Base-by-base conservation (phyloP, 1,140 invertebrate genomes). In the Globodera ellingtonae region DNA sequence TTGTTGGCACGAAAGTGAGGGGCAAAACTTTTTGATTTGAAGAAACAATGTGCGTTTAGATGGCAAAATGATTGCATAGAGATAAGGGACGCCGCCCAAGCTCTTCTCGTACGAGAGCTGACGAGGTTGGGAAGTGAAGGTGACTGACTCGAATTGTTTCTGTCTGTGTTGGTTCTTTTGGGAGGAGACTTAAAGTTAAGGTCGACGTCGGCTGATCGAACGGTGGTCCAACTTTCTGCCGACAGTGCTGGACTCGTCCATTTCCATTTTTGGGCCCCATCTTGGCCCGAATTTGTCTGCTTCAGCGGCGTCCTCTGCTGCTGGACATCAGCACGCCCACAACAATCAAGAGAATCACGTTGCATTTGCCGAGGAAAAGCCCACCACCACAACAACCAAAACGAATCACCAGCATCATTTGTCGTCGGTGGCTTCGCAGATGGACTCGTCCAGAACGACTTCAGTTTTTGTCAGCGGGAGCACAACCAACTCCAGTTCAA, bases 1-100 rank as follows among this genome's bases (percentile, higher is more conserved):
- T 95, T 98, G 93, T 92, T 99, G 91, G 97, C 96, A 10, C 92
- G 95, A 46, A 92, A 95, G 69, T 82, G 24, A 47, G 21, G 4
- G 6, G 78, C 56, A 66, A 21, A 66, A 71, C 13, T 75, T 78
- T 21, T 44, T 78, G 3, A 75, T 10, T 78, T 71, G 44, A 47
- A 8, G 15, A 50, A 77, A 81, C 10, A 70, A 6, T 24, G 9
- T 13, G 72, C 6, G 6, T 82, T 82, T 13, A 86, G 88, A 76
- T 99, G 97, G 97, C 97, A 99, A 90, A 97, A 99, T 91, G 94
- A 97, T 82, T 98, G 97, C 90, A 92, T 98, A 8, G 97, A 99
- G 91, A 93, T 94, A 47, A 91, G 97, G 10, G 95, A 98, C 90
- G 97, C 97, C 0, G 94, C 96, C 0, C 97, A 99, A 89, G 96